Conservation (phyloP, 2,113 vertebrate species). For the Aspidoscelis tigris region DNA sequence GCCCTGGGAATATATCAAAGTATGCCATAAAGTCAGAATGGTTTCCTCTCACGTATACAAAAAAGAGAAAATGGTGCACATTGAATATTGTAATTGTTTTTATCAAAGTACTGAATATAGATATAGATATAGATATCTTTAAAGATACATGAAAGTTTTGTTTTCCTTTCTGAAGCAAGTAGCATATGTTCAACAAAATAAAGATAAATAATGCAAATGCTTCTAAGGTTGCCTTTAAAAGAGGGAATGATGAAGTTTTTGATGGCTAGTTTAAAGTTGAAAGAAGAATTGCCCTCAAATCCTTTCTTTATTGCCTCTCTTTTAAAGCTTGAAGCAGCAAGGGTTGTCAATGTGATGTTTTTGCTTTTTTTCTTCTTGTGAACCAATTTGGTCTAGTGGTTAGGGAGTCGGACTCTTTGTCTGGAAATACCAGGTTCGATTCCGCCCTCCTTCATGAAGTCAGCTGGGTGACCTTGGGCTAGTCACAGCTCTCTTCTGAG, state of each 20-base stretch:
- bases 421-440: too few relatives aligned
- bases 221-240: conserved; percentile 47
- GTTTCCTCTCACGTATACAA: conserved; percentile 39
- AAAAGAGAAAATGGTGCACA: background rate
- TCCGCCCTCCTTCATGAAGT: too few relatives aligned
- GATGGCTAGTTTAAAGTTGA: conserved; percentile 1
- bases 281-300: conserved; percentile 7
- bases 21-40: conserved; percentile 38
- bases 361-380: background rate
- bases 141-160: conserved; percentile 39
- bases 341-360: conserved; percentile 1
- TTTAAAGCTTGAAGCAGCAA: conserved; percentile 30
- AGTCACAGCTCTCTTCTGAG: too few relatives aligned
- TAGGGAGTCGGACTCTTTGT: too few relatives aligned
- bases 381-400: too few relatives aligned
- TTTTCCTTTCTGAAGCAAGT: conserved; percentile 28
- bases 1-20: conserved; percentile 38
- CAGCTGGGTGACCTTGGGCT: too few relatives aligned
- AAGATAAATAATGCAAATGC: conserved; percentile 23
- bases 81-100: conserved; percentile 46
- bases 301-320: conserved; percentile 6
- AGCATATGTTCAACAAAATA: conserved; percentile 38
- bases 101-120: conserved; percentile 28
- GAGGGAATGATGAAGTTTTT: background rate
- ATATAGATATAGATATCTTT: background rate